Conservation (phyloP, 2,888 invertebrate species). For the Macrophya annulata region DNA sequence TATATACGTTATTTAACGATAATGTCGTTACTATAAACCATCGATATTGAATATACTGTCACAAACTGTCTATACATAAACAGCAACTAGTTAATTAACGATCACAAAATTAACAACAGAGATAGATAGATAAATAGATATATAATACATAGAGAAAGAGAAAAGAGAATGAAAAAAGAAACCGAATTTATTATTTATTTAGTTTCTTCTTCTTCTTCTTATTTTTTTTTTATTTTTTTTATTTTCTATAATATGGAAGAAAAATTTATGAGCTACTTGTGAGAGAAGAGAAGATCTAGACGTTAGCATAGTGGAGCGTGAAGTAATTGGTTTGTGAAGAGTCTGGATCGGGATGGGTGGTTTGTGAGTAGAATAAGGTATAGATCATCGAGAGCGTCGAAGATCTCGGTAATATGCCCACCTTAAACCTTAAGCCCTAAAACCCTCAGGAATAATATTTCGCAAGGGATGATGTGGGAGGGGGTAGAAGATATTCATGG, state of each 20-base stretch:
- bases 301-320: not conserved
- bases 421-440: constrained; percentile 29
- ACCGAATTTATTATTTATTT: not conserved
- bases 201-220: not conserved
- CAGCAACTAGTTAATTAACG: not conserved
- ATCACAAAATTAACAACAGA: not conserved
- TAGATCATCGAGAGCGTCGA: constrained; percentile 23
- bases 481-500: constrained; percentile 30
- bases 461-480: not conserved
- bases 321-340: constrained; percentile 49
- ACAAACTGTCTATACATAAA: not conserved
- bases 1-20: not conserved
- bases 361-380: not conserved
- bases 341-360: not conserved
- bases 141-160: not conserved
- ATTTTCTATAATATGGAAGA: not conserved
- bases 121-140: no score
- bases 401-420: constrained; percentile 35
- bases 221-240: not conserved
- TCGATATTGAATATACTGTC: not conserved
- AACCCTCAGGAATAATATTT: constrained; percentile 49
- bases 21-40: not conserved
- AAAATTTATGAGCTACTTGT: constrained; percentile 6
- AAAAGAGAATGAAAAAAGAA: not conserved
- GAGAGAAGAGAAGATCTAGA: not conserved